These are phyloP conservation scores for Pangasius larnaudii DNA, from an alignment of 2,797 vertebrate species.

Conservation along the genomic window DNA sequence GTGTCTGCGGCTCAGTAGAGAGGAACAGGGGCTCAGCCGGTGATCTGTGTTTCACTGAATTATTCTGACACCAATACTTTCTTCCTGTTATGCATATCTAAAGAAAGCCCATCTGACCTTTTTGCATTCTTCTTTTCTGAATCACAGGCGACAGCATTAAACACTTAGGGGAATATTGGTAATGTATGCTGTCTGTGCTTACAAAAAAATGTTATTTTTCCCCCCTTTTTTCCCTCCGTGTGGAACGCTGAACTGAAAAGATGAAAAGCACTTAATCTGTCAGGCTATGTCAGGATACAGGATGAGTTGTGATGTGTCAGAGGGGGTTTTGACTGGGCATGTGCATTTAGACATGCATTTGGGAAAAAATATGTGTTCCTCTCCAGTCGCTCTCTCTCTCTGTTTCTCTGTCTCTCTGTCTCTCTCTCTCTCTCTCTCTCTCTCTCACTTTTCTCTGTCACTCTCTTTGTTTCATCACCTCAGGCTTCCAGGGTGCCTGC, in stretches of 20 bases:
- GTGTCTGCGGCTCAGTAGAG: constrained; percentile 40
- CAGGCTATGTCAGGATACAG: constrained; percentile 69
- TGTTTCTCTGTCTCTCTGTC: constrained; percentile 27
- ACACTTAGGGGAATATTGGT: constrained; percentile 69
- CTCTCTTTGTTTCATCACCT: constrained; percentile 37
- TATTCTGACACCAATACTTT: constrained; percentile 55
- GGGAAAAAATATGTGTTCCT: neutral
- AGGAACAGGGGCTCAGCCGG: constrained; percentile 44
- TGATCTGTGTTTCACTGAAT: constrained; percentile 54
- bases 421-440: constrained; percentile 47
- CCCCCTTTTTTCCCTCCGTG: neutral
- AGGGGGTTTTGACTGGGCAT: constrained; percentile 47
- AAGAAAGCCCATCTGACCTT: constrained; percentile 66
- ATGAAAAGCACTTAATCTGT: constrained; percentile 76
- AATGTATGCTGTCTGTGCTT: constrained; percentile 64
- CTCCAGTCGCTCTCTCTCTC: neutral
- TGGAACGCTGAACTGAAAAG: constrained; percentile 56
- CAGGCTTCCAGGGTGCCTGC: constrained; percentile 25
- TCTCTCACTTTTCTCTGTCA: constrained; percentile 17
- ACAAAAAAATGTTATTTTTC: constrained; percentile 46
- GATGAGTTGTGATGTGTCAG: constrained; percentile 56
- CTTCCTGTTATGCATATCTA: constrained; percentile 62
- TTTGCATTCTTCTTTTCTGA: constrained; percentile 52
- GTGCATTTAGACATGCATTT: constrained; percentile 39
- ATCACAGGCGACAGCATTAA: constrained; percentile 67